Base-by-base conservation (phyloP, 2,113 vertebrate species). In the Hirundichthys speculiger region DNA sequence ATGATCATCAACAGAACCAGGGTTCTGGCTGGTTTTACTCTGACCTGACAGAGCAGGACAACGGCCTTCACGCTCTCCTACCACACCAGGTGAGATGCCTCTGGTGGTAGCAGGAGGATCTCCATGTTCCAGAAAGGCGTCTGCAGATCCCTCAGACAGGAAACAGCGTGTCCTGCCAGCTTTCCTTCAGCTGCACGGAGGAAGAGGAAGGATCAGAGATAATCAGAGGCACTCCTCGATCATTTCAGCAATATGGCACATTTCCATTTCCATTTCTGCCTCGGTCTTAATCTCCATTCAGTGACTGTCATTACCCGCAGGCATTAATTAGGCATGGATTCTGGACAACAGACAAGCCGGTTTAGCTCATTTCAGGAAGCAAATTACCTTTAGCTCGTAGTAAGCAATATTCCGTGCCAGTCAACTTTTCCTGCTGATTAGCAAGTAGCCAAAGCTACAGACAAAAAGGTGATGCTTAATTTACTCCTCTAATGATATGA, bases 351-450 rank as follows among this genome's bases (percentile, higher is more conserved):
- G 89, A 91, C 78, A 75, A 88, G 88, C 79, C 67, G 73, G 80
- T 85, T 89, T 78, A 83, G 90, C 85, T 89, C 79, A 82, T 92
- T 89, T 90, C 71, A 71, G 90, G 83, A 86, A 91, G 91, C 89
- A 90, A 93, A 93, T 91, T 93, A 93, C 90, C 89, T 91, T 92
- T 90, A 92, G 89, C 90, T 92, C 90, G 90, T 92, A 85, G 91
- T 92, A 91, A 92, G 92, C 91, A 92, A 92, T 91, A 91, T 92
- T 92, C 87, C 69, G 80, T 91, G 91, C 88, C 91, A 90, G 85
- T 87, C 90, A 92, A 91, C 91, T 91, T 92, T 92, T 91, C 92
- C 88, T 93, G 92, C 92, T 92, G 91, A 92, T 92, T 92, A 93
- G 91, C 91, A 92, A 92, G 92, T 92, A 92, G 90, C 89, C 79